Percentiles rank a stretch among this genome's conserved stretches.
Conservation (phyloP, 2,888 invertebrate genomes). For the Exephanes ischioxanthus region DNA sequence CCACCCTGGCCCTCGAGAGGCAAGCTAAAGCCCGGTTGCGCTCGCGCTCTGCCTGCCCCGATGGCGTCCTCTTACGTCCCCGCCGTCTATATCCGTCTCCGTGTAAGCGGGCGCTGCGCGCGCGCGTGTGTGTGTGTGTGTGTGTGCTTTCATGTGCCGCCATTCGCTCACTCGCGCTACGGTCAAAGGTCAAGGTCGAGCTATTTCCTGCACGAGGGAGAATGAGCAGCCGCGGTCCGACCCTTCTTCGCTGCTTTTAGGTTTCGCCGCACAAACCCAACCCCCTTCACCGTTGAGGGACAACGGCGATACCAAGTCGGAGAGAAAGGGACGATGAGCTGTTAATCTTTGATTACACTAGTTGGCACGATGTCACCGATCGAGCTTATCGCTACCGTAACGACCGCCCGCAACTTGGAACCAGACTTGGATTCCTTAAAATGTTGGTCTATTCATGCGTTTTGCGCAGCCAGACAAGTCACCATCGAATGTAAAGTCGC, state of each 20-base stretch:
- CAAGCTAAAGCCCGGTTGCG: constrained; percentile 67
- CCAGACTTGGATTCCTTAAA: neutral
- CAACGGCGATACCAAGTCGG: neutral
- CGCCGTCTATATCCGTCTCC: neutral
- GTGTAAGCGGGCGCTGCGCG: neutral
- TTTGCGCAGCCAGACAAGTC: no score
- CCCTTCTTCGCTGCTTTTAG: constrained; percentile 52
- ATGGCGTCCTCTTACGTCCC: constrained; percentile 18
- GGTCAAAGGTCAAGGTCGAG: constrained; percentile 81
- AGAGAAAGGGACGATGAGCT: neutral
- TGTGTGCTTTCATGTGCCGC: constrained; percentile 7
- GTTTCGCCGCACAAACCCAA: constrained; percentile 21
- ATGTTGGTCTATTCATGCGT: neutral
- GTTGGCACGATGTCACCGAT: neutral
- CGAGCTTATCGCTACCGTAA: neutral
- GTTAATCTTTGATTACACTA: neutral
- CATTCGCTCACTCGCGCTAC: constrained; percentile 69
- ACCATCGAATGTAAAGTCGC: no score
- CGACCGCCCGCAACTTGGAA: neutral
- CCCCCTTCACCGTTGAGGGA: neutral
- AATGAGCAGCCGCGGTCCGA: constrained; percentile 67
- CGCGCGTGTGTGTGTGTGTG: neutral
- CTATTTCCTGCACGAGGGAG: constrained; percentile 80
- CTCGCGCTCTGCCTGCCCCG: neutral
- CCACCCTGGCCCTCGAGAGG: constrained; percentile 73